Percentiles rank a stretch among this genome's conserved stretches.
Conservation (phyloP, 2,113 vertebrate species). For the Chiloscyllium plagiosum region DNA sequence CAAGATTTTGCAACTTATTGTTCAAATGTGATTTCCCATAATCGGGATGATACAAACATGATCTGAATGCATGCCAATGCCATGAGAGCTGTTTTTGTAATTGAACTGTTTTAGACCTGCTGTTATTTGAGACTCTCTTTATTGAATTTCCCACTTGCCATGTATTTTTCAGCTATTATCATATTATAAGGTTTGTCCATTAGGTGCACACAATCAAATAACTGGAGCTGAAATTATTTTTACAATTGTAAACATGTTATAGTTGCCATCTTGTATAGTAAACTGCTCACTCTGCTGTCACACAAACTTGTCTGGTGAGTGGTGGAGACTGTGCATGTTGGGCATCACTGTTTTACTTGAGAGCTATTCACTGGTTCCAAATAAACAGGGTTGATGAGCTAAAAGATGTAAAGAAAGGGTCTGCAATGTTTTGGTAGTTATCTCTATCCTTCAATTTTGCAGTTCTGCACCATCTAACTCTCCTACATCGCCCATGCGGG, state of each 20-base stretch:
- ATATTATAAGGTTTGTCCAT: background rate
- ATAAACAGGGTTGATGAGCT: background rate
- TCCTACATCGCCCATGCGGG: constrained; percentile 70
- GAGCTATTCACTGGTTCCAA: background rate
- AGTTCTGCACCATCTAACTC: constrained; percentile 49
- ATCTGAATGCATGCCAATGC: too few relatives aligned
- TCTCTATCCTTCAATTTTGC: background rate
- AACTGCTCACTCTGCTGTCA: background rate
- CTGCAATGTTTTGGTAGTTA: background rate
- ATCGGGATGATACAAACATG: too few relatives aligned
- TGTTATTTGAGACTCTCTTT: background rate
- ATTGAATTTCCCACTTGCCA: background rate
- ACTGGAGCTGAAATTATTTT: background rate
- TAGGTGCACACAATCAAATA: background rate
- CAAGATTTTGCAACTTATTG: too few relatives aligned
- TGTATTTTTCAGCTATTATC: background rate
- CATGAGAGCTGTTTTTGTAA: too few relatives aligned
- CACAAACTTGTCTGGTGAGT: background rate
- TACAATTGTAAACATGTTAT: background rate
- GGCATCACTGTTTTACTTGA: background rate
- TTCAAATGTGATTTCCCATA: too few relatives aligned
- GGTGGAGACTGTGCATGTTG: background rate
- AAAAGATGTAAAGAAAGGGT: background rate
- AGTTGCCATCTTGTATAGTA: background rate
- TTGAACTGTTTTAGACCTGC: background rate